Percentiles rank a stretch among this genome's conserved stretches.
Evolutionary conservation across 2,113 vertebrate genomes (phyloP).

Genomic region (Pseudopipra pipra): DNA sequence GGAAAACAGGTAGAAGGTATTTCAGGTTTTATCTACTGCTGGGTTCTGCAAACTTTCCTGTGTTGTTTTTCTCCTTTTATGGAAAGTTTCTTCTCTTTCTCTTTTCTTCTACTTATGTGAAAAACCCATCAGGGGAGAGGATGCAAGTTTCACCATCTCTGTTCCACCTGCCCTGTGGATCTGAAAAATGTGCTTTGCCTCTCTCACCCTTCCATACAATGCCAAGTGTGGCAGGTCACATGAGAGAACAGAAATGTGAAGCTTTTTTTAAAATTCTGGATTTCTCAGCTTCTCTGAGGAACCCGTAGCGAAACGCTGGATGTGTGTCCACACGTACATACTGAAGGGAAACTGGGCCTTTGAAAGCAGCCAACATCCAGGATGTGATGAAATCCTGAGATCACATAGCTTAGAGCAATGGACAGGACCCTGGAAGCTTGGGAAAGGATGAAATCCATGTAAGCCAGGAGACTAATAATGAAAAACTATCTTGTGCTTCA

Average conservation of each 20-base stretch:
- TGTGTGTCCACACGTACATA: rapidly evolving
- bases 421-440: not conserved
- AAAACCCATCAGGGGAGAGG: not conserved
- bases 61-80: not conserved
- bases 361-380: not conserved
- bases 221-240: too few species aligned
- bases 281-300: not conserved
- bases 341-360: not conserved
- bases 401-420: not conserved
- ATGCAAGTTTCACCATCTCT: not conserved
- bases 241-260: not conserved
- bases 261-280: not conserved
- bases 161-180: not conserved
- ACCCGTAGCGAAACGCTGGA: not conserved
- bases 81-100: not conserved
- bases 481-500: not conserved
- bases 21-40: not conserved
- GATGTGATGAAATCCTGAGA: not conserved
- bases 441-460: not conserved
- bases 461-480: not conserved
- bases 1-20: not conserved
- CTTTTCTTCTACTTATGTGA: not conserved
- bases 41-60: not conserved
- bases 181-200: not conserved
- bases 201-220: not conserved